Conservation (phyloP, 1,140 invertebrate genomes). For the Acyrthosiphon pisum region DNA sequence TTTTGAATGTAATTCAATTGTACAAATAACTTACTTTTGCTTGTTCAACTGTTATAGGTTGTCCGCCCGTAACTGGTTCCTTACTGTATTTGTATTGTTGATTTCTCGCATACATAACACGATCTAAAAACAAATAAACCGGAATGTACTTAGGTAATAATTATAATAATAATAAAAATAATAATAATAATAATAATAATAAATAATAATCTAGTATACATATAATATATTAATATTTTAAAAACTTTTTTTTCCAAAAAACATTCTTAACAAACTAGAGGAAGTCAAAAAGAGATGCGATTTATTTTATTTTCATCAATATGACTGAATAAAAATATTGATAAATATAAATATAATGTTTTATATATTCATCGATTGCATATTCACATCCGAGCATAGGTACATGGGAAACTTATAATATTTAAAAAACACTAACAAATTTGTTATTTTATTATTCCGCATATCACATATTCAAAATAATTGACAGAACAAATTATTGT, state of each 20-base stretch:
- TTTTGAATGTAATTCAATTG: not conserved
- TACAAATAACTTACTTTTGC: conserved; percentile 68
- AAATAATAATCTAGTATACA: not conserved
- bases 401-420: not conserved
- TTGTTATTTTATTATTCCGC: not conserved
- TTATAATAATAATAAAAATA: no score
- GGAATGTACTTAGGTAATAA: not conserved
- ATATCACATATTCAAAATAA: not conserved
- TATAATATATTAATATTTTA: no score
- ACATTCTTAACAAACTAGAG: not conserved
- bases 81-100: conserved; percentile 63
- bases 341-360: not conserved
- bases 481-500: not conserved
- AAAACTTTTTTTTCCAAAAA: not conserved
- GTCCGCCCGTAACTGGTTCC: conserved; percentile 67
- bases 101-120: conserved; percentile 65
- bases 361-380: not conserved
- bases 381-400: not conserved
- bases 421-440: not conserved
- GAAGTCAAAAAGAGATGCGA: not conserved
- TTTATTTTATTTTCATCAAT: not conserved
- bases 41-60: conserved; percentile 71
- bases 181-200: no score
- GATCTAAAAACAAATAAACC: conserved; percentile 63
- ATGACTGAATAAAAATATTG: not conserved